Evolutionary conservation across 2,888 invertebrate species (phyloP), one percentile per base, ranked within the genome.

Genomic region (Amiota communis): DNA sequence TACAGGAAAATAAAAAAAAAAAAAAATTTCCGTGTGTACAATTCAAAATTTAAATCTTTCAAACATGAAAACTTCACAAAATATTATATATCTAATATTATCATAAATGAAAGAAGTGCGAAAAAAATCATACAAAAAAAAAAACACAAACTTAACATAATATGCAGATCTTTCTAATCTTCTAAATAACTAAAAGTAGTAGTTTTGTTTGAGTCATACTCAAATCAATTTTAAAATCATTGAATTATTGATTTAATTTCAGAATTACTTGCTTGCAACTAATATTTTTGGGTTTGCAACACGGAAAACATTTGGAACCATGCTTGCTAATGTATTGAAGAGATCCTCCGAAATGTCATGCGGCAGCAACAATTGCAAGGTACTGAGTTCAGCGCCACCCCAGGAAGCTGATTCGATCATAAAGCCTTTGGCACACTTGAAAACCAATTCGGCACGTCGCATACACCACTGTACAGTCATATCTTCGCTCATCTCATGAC

Each of bases 391-490:
- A 0, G 96, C 95, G 49, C 97, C 97, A 76, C 97, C 97, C 94
- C 97, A 95, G 0, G 97, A 96, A 10, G 96, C 95, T 92, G 97
- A 97, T 92, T 99, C 99, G 90, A 99, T 97, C 96, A 99, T 96
- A 90, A 99, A 99, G 3, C 99, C 99, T 91, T 99, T 99, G 71
- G 98, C 96, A 91, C 99, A 99, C 91, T 99, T 99, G 87, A 98
- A 97, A 74, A 99, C 96, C 78, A 99, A 91, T 91, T 99, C 99
- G 0, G 99, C 98, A 83, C 99, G 92, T 84, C 97, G 95, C 87
- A 96, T 93, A 90, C 98, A 99, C 99, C 99, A 99, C 51, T 95
- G 93, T 71, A 97, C 95, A 0, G 98, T 98, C 97, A 98, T 96
- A 87, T 96, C 96, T 94, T 99, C 98, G 0, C 96, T 93, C 93